A percentile compares a stretch with the other conserved stretches of the same genome.
These are phyloP conservation scores for Scaptomyza pallida DNA, from an alignment of 1,140 invertebrate species.

Conservation along the genomic window DNA sequence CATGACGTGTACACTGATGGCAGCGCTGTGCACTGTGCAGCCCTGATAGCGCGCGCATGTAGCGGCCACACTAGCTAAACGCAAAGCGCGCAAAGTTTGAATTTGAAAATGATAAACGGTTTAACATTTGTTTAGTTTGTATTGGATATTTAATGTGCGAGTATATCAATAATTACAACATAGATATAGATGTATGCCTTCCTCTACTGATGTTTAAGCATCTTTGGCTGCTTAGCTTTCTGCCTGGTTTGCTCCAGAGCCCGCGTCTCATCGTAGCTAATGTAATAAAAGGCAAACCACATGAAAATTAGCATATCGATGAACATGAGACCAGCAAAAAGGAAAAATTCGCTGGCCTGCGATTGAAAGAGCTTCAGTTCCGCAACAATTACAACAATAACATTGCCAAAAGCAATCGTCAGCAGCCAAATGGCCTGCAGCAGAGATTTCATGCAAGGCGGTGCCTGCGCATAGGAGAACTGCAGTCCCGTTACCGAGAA, in stretches of 20 bases:
- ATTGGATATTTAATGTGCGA: not conserved
- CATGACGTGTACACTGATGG: not conserved
- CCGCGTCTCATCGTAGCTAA: slow-evolving; percentile 66
- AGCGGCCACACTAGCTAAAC: not conserved
- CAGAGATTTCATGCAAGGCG: slow-evolving; percentile 94
- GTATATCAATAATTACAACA: not conserved
- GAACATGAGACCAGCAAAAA: slow-evolving; percentile 94
- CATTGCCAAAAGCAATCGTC: slow-evolving; percentile 96
- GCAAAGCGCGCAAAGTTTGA: not conserved
- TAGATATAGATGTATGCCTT: not conserved
- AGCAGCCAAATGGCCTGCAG: slow-evolving; percentile 95
- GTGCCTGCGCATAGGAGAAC: slow-evolving; percentile 96
- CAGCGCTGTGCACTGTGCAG: not conserved
- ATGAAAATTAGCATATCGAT: slow-evolving; percentile 93
- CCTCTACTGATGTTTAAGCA: not conserved
- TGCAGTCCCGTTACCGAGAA: slow-evolving; percentile 96
- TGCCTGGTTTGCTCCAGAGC: slow-evolving; percentile 6
- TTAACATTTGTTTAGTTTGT: not conserved
- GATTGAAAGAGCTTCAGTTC: slow-evolving; percentile 77
- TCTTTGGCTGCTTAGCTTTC: not conserved
- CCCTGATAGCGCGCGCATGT: slow-evolving; percentile 13
- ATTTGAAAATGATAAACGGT: not conserved
- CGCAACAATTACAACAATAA: slow-evolving; percentile 93
- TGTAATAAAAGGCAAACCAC: slow-evolving; percentile 89
- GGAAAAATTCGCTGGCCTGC: slow-evolving; percentile 90